phyloP scores from a whole-genome alignment of 2,113 vertebrate species.

The Noturus placidus region DNA sequence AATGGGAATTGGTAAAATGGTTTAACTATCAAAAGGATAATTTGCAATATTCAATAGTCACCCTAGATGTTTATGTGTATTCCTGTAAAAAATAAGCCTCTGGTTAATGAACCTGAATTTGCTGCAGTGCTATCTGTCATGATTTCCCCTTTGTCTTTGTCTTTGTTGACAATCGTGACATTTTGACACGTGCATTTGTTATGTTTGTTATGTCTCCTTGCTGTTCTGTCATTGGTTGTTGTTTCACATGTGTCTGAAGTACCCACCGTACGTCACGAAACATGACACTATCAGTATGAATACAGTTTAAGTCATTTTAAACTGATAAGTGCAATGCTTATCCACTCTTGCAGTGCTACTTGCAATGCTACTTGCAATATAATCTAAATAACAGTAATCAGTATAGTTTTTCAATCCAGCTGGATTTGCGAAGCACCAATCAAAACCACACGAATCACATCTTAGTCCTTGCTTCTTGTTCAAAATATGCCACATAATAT shows the following conservation, averaged over 20 bases:
- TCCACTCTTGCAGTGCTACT: not conserved
- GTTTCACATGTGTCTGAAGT: too few species aligned
- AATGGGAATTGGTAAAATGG: not conserved
- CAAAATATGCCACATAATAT: not conserved
- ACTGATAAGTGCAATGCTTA: not conserved
- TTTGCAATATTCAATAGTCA: not conserved
- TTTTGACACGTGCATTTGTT: too few species aligned
- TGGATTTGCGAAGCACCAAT: not conserved
- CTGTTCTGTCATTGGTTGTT: too few species aligned
- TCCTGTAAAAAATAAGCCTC: not conserved
- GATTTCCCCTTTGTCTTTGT: too few species aligned
- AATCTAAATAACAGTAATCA: not conserved
- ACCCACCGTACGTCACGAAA: too few species aligned
- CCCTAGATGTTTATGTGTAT: not conserved
- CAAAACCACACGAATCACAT: not conserved
- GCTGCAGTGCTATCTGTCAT: not conserved
- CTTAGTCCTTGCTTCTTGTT: not conserved
- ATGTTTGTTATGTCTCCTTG: too few species aligned
- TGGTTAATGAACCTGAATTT: not conserved
- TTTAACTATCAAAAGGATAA: not conserved
- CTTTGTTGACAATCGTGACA: too few species aligned
- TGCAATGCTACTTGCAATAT: not conserved
- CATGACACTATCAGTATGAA: not conserved
- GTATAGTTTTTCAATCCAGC: not conserved
- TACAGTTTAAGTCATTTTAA: not conserved